Percentiles rank a stretch among this genome's conserved stretches.
Evolutionary conservation across 2,113 vertebrate genomes (phyloP).

Genomic region (Ploceus nigricollis): DNA sequence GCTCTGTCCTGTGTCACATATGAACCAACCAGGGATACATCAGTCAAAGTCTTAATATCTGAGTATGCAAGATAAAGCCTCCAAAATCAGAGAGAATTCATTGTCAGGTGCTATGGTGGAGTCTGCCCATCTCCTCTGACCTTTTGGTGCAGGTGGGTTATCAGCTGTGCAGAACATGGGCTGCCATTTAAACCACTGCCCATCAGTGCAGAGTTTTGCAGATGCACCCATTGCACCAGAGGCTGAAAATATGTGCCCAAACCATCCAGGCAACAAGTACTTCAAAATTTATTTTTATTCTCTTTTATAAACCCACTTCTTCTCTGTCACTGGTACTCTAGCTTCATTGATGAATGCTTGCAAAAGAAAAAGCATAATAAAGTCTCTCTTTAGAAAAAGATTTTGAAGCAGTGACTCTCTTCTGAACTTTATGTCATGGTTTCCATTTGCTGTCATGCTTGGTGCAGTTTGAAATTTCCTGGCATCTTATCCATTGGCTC

Average conservation of each 20-base stretch:
- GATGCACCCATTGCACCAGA: neutral
- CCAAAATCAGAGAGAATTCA: neutral
- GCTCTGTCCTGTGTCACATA: neutral
- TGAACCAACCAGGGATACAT: neutral
- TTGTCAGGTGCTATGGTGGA: neutral
- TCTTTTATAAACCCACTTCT: neutral
- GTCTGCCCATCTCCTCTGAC: neutral
- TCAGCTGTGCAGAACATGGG: neutral
- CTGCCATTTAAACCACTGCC: neutral
- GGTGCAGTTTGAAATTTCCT: constrained; percentile 49
- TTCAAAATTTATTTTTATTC: neutral
- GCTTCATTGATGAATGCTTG: neutral
- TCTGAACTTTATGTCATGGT: constrained; percentile 46
- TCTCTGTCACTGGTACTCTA: neutral
- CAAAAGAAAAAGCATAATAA: neutral
- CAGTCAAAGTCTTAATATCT: neutral
- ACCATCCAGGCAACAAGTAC: neutral
- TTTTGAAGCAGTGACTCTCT: constrained; percentile 18
- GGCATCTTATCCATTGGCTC: neutral
- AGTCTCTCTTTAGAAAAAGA: neutral
- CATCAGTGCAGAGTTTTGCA: neutral
- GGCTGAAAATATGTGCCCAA: neutral
- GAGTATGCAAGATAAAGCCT: neutral
- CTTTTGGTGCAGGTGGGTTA: neutral
- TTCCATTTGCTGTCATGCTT: constrained; percentile 23